Evolutionary conservation across 2,113 vertebrate genomes (phyloP).

Genomic region (Recurvirostra avosetta): DNA sequence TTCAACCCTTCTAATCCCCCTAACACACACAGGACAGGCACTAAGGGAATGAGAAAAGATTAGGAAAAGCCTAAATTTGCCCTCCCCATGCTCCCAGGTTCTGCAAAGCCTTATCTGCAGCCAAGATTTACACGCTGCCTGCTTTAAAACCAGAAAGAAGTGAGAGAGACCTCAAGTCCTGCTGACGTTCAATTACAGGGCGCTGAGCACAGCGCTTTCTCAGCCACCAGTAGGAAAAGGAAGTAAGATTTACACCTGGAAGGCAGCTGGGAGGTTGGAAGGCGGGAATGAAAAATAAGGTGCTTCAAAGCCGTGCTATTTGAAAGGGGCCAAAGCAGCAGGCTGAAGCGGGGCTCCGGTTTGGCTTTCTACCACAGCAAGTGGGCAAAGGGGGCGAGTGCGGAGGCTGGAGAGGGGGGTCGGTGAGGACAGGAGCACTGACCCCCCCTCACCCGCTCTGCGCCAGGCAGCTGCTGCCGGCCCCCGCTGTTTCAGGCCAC

Average conservation of each 20-base stretch:
- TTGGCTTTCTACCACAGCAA: not conserved
- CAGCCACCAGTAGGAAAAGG: not conserved
- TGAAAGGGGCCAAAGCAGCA: not conserved
- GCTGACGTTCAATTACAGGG: not conserved
- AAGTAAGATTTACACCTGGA: not conserved
- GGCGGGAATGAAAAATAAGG: not conserved
- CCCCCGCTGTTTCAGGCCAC: not conserved
- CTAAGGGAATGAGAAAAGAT: not conserved
- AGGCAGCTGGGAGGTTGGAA: not conserved
- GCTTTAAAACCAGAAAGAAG: not conserved
- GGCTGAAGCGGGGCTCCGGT: not conserved
- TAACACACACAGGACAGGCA: not conserved
- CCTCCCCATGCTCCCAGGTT: not conserved
- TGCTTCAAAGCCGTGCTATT: not conserved
- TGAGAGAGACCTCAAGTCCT: not conserved
- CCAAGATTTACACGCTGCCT: not conserved
- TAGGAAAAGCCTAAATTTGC: not conserved
- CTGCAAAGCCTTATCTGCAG: not conserved
- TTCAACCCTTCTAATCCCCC: not conserved
- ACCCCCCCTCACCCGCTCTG: accelerated
- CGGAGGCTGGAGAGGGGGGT: not conserved
- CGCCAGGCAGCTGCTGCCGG: not conserved
- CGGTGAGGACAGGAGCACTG: not conserved
- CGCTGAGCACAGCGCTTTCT: not conserved
- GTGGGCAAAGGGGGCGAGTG: not conserved